Evolutionary conservation across 1,140 invertebrate species (phyloP).

Genomic region (Drosophila auraria): DNA sequence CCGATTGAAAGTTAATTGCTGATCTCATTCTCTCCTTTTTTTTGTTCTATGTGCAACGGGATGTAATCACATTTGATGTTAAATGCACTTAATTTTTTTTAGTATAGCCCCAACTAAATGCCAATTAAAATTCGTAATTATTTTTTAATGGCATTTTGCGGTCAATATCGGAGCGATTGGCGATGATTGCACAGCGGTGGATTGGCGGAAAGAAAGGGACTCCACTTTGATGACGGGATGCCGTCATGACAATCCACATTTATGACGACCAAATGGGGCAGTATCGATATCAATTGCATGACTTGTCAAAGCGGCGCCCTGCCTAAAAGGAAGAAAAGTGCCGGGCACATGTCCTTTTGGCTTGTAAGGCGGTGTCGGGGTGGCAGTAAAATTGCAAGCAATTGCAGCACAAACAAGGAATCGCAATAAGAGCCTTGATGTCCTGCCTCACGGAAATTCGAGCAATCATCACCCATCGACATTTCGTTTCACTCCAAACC

Average conservation of each 20-base stretch:
- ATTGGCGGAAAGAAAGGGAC: constrained; percentile 2
- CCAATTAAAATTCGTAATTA: constrained; percentile 82
- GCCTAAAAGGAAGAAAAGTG: constrained; percentile 53
- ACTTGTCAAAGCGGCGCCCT: constrained; percentile 66
- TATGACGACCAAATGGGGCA: constrained; percentile 49
- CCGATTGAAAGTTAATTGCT: constrained; percentile 43
- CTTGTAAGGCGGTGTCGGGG: neutral
- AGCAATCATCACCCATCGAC: constrained; percentile 77
- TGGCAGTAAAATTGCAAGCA: constrained; percentile 65
- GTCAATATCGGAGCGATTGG: constrained; percentile 69
- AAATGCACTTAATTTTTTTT: constrained; percentile 63
- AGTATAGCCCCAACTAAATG: constrained; percentile 68
- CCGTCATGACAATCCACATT: constrained; percentile 48
- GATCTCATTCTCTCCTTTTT: constrained; percentile 5
- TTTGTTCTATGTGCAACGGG: constrained; percentile 25
- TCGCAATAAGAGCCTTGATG: constrained; percentile 39
- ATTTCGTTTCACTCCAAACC: constrained; percentile 53
- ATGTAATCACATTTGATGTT: constrained; percentile 58
- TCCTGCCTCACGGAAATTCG: constrained; percentile 58
- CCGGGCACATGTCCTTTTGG: constrained; percentile 17
- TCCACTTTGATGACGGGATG: constrained; percentile 42
- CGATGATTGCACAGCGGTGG: constrained; percentile 62
- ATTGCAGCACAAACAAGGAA: constrained; percentile 71
- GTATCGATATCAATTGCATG: constrained; percentile 74
- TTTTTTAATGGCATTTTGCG: constrained; percentile 83